Evolutionary conservation across 2,888 invertebrate species (phyloP), one percentile per base, ranked within the genome.

Genomic region (Agapostemon virescens): DNA sequence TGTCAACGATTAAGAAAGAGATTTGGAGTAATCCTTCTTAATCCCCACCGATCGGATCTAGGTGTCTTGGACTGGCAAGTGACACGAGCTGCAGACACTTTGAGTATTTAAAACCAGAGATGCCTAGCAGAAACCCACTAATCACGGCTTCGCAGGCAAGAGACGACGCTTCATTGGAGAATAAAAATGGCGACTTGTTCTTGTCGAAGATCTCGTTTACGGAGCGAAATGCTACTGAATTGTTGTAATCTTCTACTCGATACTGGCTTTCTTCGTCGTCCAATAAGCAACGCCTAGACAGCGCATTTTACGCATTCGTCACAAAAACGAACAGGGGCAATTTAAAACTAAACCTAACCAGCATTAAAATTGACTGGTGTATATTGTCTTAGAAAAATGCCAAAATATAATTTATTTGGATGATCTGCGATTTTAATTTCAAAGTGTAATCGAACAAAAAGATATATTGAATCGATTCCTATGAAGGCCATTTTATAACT

Each of bases 11-110:
- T 61, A 33, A 61, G 61, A 33, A 33, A 61, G 61, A 61, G 61
- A 61, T 61, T 61, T 61, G 15, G 33, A 61, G 30, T 61, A 61
- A 61, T 61, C 61, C 33, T 61, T 61, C 61, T 61, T 61, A 61
- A 61, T 61, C 61, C 61, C 30, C 33, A 61, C 33, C 61, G 61
- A 61, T 61, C 33, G 61, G 61, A 61, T 61, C 61, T 61, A 30
- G 61, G 20, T 20, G 33, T 61, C 33, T 61, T 20, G 9, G 20
- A 33, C 61, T 61, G 61, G 61, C 61, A 33, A 61, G 61, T 61
- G 61, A 61, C 61, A 61, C 61, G 61, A 11, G 33, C 20, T 33
- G 33, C 30, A 20, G 61, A 61, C 61, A 61, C 20, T 61, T 33
- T 33, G 20, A 33, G 61, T 61, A 33, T 61, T 61, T 61, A 61